A percentile compares a stretch with the other conserved stretches of the same genome.
Conservation (phyloP, 1,140 invertebrate genomes). For the Phenacoccus solenopsis region DNA sequence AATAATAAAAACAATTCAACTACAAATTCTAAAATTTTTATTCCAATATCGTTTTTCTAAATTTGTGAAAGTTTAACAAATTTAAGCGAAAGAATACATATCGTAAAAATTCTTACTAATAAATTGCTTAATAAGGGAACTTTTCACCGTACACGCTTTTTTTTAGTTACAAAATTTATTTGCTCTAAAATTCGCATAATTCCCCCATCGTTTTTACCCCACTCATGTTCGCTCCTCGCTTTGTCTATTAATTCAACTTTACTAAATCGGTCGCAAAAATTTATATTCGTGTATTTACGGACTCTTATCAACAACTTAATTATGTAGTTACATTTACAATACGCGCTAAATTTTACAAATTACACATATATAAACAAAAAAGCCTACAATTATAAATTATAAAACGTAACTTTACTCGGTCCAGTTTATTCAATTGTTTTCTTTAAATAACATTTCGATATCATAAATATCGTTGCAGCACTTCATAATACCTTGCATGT, state of each 20-base stretch:
- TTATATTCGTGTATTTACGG: no score
- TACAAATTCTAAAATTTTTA: not conserved
- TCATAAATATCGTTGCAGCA: no score
- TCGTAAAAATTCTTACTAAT: not conserved
- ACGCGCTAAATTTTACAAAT: not conserved
- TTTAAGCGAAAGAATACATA: conserved; percentile 25
- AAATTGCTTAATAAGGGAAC: conserved; percentile 9
- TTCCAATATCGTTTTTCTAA: conserved; percentile 27
- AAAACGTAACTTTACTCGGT: not conserved
- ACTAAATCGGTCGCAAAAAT: no score
- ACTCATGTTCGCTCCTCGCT: no score
- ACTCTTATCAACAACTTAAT: not conserved
- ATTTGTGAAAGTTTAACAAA: conserved; percentile 21
- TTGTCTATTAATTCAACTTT: no score
- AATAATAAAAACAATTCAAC: not conserved
- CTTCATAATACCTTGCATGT: no score
- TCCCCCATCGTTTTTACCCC: no score
- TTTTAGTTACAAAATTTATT: not conserved
- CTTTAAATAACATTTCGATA: no score
- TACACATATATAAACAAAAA: conserved; percentile 3
- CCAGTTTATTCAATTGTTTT: not conserved
- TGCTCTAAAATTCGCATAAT: no score
- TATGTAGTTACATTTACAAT: not conserved
- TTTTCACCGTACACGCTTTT: not conserved
- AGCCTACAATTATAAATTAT: not conserved